A percentile compares a stretch with the other conserved stretches of the same genome.
Evolutionary conservation across 2,113 vertebrate genomes (phyloP).

Genomic region (Ceyx melanurus): DNA sequence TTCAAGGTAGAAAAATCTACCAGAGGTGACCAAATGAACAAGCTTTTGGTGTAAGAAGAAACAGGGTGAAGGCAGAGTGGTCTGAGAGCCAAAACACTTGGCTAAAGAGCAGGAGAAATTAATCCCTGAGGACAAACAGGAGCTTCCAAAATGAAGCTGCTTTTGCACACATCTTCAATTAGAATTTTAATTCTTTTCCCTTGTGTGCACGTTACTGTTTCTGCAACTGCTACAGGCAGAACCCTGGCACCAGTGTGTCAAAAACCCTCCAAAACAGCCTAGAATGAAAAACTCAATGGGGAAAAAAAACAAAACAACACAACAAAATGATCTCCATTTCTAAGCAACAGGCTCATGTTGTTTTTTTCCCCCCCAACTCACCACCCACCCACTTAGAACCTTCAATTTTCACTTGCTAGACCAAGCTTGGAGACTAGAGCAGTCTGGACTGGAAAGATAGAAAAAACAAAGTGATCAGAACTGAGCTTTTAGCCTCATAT

Average conservation of each 20-base stretch:
- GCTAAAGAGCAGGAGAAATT: neutral
- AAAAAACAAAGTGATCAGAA: neutral
- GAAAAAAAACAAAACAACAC: neutral
- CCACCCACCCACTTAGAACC: neutral
- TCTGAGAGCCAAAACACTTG: accelerated
- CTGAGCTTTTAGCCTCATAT: neutral
- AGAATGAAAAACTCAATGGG: neutral
- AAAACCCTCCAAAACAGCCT: neutral
- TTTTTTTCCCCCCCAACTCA: neutral
- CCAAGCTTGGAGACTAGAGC: neutral
- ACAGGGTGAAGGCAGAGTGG: neutral
- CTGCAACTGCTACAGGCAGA: neutral
- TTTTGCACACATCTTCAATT: neutral
- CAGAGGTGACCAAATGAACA: neutral
- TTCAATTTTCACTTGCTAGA: neutral
- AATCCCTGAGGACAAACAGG: neutral
- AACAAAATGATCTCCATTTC: neutral
- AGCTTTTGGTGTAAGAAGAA: neutral
- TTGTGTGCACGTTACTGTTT: neutral
- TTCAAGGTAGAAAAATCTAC: neutral
- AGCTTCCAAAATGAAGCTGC: neutral
- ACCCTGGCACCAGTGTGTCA: neutral
- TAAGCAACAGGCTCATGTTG: neutral
- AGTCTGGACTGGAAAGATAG: neutral
- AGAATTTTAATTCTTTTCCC: neutral